Evolutionary conservation across 2,113 vertebrate genomes (phyloP).

Genomic region (Cacatua alba): DNA sequence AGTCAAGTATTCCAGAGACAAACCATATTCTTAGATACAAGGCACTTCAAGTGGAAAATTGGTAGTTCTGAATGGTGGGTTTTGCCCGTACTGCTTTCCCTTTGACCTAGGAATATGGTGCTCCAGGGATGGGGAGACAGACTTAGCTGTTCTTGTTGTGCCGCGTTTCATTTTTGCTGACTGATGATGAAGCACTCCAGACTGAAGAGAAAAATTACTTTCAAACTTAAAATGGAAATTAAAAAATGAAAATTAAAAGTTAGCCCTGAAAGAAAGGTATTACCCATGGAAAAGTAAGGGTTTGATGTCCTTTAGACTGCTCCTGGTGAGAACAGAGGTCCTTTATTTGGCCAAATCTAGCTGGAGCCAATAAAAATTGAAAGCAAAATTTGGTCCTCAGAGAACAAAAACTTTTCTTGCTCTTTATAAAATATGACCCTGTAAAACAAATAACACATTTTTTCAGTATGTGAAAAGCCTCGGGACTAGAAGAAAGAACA

Average conservation of each 20-base stretch:
- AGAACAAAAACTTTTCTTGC: not conserved
- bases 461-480: not conserved
- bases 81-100: not conserved
- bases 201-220: not conserved
- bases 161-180: not conserved
- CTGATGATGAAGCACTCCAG: not conserved
- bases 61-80: fast-evolving
- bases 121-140: not conserved
- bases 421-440: not conserved
- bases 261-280: no score
- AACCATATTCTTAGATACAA: fast-evolving
- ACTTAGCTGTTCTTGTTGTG: not conserved
- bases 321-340: not conserved
- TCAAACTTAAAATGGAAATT: not conserved
- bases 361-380: not conserved
- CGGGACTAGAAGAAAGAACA: not conserved
- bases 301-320: fast-evolving
- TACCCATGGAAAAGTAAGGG: no score
- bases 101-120: no score
- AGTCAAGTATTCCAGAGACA: not conserved
- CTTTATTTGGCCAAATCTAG: not conserved
- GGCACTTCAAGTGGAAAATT: not conserved
- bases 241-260: no score
- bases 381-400: not conserved
- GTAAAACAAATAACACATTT: not conserved